Conservation (phyloP, 2,888 invertebrate genomes). For the Exephanes ischioxanthus region DNA sequence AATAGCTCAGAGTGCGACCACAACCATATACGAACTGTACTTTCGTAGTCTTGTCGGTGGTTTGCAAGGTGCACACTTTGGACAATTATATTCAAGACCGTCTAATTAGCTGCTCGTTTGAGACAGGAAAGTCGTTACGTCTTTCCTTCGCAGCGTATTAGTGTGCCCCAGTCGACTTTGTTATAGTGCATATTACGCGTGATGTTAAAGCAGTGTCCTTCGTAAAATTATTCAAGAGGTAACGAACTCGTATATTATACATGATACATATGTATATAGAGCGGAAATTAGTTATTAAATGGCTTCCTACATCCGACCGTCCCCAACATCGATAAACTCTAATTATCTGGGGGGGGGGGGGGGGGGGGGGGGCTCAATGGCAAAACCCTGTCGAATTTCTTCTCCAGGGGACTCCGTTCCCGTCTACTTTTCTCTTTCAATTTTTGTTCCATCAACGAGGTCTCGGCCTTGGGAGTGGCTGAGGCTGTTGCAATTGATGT, state of each 20-base stretch:
- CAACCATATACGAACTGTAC: constrained; percentile 39
- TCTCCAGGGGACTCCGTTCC: not conserved
- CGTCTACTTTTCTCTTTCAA: not conserved
- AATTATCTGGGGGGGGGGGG: constrained; percentile 34
- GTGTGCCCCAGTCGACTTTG: constrained; percentile 22
- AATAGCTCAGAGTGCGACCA: constrained; percentile 48
- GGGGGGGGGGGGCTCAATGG: constrained; percentile 39
- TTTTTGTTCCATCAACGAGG: constrained; percentile 76
- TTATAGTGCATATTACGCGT: constrained; percentile 33
- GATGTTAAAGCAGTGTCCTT: constrained; percentile 35
- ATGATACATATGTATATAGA: constrained; percentile 26
- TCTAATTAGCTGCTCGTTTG: constrained; percentile 65
- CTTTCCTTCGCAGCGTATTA: constrained; percentile 44
- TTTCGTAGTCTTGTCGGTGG: constrained; percentile 1
- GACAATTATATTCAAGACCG: constrained; percentile 65
- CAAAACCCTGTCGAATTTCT: constrained; percentile 47
- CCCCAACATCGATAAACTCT: constrained; percentile 45
- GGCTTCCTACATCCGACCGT: constrained; percentile 58
- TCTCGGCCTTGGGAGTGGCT: constrained; percentile 83
- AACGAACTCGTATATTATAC: constrained; percentile 54
- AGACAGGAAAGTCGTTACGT: constrained; percentile 65
- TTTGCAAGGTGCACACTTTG: constrained; percentile 17
- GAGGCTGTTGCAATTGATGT: constrained; percentile 79
- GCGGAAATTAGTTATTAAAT: constrained; percentile 53
- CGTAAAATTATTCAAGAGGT: constrained; percentile 45